Evolutionary conservation across 2,113 vertebrate species (phyloP), one percentile per base, ranked within the genome.

Genomic region (Brachypodius melanocephalos): DNA sequence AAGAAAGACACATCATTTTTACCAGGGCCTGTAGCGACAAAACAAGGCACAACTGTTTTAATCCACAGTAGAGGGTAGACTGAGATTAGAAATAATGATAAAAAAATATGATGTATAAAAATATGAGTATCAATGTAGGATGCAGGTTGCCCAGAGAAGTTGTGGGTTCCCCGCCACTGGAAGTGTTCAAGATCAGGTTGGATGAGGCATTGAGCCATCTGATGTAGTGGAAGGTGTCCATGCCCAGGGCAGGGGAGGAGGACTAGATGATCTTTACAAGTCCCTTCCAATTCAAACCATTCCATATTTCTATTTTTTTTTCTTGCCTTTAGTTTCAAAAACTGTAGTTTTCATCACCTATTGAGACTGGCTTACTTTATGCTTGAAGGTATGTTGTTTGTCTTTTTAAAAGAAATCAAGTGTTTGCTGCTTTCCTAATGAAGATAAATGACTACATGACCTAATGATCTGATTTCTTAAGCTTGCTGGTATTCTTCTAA

Each of bases 181-280:
- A 59, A 26, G 2, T 67, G 8, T 57, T 92, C 13, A 55, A 52
- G 18, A 9, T 8, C 11, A 62, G 9, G 5, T 1, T 69, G 67
- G n/a, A 67, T 29, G 11, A 16, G 4, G 4, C 4, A 86, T 78
- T 58, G 8, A 40, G 16, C 6, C 71, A 62, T 8, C 31, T 48
- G 6, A 5, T 36, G 4, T 42, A 31, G 28, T 36, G 8, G 12
- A 68, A 69, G 7, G 8, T 34, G 6, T 38, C 13, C 8, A 24
- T 61, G 12, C 4, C 24, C 10, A 48, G 2, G 7, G 10, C 22
- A 66, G 12, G 1, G 4, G 4, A 8, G 6, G 7, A 21, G 22
- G 5, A 65, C 12, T 51, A 42, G 5, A 19, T 51, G 12, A n/a
- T 25, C 14, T 57, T 69, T 22, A 71, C 52, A 55, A 4, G 8